Conservation (phyloP, 2,113 vertebrate genomes). For the Tapirus terrestris region DNA sequence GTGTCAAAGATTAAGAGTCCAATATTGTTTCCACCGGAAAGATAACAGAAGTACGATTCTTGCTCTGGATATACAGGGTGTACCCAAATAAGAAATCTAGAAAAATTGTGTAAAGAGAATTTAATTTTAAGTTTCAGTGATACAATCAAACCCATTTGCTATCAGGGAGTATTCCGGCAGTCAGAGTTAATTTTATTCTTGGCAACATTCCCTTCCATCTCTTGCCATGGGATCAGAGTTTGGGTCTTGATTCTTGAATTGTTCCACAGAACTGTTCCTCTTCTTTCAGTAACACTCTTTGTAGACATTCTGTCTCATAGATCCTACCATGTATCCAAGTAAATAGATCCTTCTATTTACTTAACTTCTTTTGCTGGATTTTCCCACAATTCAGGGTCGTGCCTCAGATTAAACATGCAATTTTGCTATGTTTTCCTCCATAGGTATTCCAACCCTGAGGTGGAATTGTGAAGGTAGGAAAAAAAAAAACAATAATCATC, state of each 20-base stretch:
- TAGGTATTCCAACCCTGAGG: not conserved
- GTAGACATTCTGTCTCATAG: not conserved
- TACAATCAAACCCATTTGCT: not conserved
- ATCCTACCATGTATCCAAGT: no score
- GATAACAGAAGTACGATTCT: not conserved
- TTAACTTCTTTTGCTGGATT: not conserved
- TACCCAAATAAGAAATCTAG: not conserved
- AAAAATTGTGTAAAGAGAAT: not conserved
- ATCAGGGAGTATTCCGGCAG: not conserved
- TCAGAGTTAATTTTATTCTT: not conserved
- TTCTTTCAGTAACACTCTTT: not conserved
- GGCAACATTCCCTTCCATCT: not conserved
- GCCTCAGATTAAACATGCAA: not conserved
- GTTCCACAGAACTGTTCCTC: not conserved
- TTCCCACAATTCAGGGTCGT: not conserved
- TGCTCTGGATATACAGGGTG: not conserved
- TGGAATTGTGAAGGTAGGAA: not conserved
- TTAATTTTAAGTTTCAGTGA: not conserved
- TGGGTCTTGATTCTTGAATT: not conserved
- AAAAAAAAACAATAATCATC: not conserved
- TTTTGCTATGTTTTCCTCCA: not conserved
- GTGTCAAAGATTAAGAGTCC: not conserved
- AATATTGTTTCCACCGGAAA: not conserved
- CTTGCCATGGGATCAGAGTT: not conserved
- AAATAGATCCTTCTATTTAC: not conserved